Conservation (phyloP, 2,888 invertebrate species). For the Spilarctia lutea region DNA sequence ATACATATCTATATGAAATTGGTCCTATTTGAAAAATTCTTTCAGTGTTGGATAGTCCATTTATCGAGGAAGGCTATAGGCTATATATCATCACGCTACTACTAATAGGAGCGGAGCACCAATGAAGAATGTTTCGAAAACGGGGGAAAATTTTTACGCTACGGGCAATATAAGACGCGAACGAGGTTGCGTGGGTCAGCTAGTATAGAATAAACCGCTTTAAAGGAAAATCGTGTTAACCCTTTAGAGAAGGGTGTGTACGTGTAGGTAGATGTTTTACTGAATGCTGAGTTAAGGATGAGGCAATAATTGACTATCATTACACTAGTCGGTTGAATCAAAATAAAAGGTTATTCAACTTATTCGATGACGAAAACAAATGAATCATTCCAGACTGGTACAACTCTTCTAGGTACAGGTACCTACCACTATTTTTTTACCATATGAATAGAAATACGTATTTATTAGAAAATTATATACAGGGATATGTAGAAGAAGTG, state of each 20-base stretch:
- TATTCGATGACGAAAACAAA: constrained; percentile 46
- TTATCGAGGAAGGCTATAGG: no score
- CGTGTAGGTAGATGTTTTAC: neutral
- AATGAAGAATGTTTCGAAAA: no score
- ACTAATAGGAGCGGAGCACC: no score
- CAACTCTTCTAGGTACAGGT: no score
- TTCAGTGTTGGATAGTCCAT: no score
- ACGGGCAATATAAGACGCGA: no score
- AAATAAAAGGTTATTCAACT: constrained; percentile 50
- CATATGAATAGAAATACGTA: neutral
- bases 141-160: no score
- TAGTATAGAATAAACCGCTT: neutral
- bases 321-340: constrained; percentile 6
- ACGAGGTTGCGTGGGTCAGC: no score
- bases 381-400: constrained; percentile 45
- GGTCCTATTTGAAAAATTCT: no score
- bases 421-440: neutral
- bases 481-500: no score
- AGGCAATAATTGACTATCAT: neutral
- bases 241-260: neutral
- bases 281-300: neutral
- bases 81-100: no score
- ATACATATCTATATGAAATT: neutral
- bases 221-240: neutral
- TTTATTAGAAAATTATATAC: neutral